Conservation (phyloP, 2,888 invertebrate genomes). For the Acanthosepion esculentum region DNA sequence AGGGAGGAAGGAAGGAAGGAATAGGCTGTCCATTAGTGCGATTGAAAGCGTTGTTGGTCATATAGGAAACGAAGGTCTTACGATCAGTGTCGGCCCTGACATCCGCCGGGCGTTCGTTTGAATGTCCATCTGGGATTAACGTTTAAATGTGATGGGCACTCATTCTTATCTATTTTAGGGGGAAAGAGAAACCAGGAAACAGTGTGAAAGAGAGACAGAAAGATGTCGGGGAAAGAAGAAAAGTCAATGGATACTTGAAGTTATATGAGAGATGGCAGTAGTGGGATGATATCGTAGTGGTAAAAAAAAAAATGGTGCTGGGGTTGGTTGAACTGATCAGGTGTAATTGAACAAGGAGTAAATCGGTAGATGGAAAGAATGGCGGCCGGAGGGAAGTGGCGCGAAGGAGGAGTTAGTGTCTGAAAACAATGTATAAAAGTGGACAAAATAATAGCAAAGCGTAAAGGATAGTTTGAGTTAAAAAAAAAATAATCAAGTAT, state of each 20-base stretch:
- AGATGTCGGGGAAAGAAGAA: neutral
- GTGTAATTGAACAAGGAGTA: neutral
- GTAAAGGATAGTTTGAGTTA: neutral
- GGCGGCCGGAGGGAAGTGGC: neutral
- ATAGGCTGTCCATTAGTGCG: neutral
- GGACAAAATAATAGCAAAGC: neutral
- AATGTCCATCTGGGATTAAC: conserved; percentile 21
- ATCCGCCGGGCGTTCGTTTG: neutral
- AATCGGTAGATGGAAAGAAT: neutral
- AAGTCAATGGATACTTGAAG: neutral
- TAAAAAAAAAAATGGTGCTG: neutral
- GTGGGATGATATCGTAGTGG: neutral
- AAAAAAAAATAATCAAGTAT: neutral
- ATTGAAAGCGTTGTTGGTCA: neutral
- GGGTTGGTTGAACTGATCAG: neutral
- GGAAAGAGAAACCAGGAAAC: neutral
- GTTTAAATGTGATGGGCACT: neutral
- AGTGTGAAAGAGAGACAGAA: neutral
- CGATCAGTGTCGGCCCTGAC: neutral
- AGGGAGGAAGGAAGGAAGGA: neutral
- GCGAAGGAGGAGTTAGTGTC: neutral
- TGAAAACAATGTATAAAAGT: neutral
- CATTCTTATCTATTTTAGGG: neutral
- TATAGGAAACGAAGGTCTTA: neutral
- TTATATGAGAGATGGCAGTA: neutral